Evolutionary conservation across 2,113 vertebrate species (phyloP), one percentile per base, ranked within the genome.

Genomic region (Oreochromis spilurus): DNA sequence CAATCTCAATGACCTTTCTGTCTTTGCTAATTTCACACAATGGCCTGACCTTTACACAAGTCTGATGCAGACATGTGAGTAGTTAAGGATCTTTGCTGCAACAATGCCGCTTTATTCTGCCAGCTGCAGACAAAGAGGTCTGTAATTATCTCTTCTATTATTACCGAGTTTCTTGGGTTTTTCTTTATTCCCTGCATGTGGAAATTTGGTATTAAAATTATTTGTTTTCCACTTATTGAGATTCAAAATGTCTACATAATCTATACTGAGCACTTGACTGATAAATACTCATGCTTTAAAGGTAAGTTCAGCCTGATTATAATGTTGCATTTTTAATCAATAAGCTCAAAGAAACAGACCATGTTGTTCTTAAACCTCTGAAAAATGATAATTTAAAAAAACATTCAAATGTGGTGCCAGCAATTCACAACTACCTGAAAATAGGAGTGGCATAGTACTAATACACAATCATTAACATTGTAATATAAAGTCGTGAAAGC

Each of bases 1-100:
- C 91, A 93, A 95, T 95, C 87, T 94, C 91, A 79, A 75, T 96
- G 95, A 96, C 96, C 96, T 97, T 96, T 96, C 91, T 93, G 93
- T 96, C 93, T 91, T 91, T 82, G 88, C 95, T 96, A 95, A 96
- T 96, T 95, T 95, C 91, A 92, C 93, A 95, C 95, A 94, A 94
- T 91, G 92, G 88, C 89, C 88, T 95, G 96, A 96, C 96, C 96
- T 96, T 96, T 96, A 87, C 89, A 86, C 84, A 29, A 83, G 91
- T 87, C 88, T 86, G 88, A 87, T 81, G 81, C 91, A 92, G 87
- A 91, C 85, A 84, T 82, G 80, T 54, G 38, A 86, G 78, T 88
- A 89, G 92, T 94, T 92, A 92, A 93, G 54, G 90, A 94, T 93
- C 91, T 93, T 91, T 88, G 43, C 89, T 4, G 79, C 84, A 87